These are phyloP conservation scores for Porites lobata DNA, from an alignment of 92 coral and sea anemone genomes.

Conservation along the genomic window DNA sequence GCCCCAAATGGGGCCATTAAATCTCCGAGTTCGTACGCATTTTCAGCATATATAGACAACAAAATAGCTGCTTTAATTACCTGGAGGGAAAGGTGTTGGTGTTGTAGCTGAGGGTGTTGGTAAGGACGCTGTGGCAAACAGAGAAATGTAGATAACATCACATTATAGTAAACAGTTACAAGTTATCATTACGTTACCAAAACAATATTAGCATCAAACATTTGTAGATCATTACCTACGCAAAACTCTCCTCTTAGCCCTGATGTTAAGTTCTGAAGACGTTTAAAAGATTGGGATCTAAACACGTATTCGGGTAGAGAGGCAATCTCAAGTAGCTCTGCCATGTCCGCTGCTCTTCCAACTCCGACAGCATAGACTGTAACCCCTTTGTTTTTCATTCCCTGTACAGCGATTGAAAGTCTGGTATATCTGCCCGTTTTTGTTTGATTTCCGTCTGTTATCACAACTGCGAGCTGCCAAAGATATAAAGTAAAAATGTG, in stretches of 20 bases:
- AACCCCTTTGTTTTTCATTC: slow-evolving; percentile 56
- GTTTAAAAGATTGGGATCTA: slow-evolving; percentile 50
- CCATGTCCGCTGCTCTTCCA: slow-evolving; percentile 26
- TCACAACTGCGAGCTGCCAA: slow-evolving; percentile 59
- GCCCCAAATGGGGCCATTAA: too few species aligned
- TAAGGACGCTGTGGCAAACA: neutral
- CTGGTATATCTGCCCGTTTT: slow-evolving; percentile 31
- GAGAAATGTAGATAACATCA: neutral
- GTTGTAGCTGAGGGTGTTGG: neutral
- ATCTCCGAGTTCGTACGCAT: too few species aligned
- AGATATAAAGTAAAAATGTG: neutral
- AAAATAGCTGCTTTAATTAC: slow-evolving; percentile 21
- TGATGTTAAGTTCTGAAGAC: slow-evolving; percentile 39
- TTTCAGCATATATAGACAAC: too few species aligned
- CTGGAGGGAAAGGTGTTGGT: neutral
- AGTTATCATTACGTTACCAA: neutral
- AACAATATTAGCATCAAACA: neutral
- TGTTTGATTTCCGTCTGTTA: slow-evolving; percentile 73
- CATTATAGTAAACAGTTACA: neutral
- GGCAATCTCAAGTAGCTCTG: slow-evolving; percentile 56
- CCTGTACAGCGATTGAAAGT: slow-evolving; percentile 50
- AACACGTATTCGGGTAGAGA: neutral
- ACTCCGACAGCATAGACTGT: slow-evolving; percentile 59
- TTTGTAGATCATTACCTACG: slow-evolving; percentile 28
- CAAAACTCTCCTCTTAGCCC: slow-evolving; percentile 49